These are phyloP conservation scores for Drosophila melanosoma DNA, from an alignment of 2,888 invertebrate genomes.

Conservation along the genomic window DNA sequence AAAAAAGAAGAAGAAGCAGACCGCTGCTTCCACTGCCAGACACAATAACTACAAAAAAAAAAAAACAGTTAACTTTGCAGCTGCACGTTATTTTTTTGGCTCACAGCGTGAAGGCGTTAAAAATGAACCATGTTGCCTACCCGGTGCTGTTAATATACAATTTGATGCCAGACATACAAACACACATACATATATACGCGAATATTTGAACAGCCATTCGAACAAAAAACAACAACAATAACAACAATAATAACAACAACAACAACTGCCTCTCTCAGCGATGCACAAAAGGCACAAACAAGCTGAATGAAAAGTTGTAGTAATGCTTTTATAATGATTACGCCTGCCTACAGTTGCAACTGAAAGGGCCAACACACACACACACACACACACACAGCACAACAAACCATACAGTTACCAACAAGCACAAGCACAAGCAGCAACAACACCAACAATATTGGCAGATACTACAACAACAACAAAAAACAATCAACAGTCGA, in stretches of 20 bases:
- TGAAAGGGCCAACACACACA: slow-evolving; percentile 6
- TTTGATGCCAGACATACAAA: slow-evolving; percentile 34
- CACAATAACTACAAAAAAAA: not conserved
- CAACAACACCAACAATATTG: slow-evolving; percentile 30
- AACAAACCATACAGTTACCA: slow-evolving; percentile 10
- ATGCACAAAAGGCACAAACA: slow-evolving; percentile 42
- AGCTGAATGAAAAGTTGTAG: slow-evolving; percentile 69
- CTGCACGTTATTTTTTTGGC: slow-evolving; percentile 20
- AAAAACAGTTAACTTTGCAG: slow-evolving; percentile 12
- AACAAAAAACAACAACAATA: not conserved
- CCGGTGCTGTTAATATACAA: slow-evolving; percentile 53
- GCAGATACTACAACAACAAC: slow-evolving; percentile 19
- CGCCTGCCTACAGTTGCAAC: slow-evolving; percentile 35
- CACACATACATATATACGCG: not conserved
- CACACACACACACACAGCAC: not conserved
- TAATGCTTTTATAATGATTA: slow-evolving; percentile 74
- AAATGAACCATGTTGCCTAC: slow-evolving; percentile 15
- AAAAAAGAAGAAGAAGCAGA: not conserved
- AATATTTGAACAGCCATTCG: not conserved
- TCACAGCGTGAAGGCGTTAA: slow-evolving; percentile 50
- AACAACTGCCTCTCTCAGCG: slow-evolving; percentile 19
- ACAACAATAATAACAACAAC: too few relatives aligned
- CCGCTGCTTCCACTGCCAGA: not conserved
- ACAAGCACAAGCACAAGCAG: not conserved
- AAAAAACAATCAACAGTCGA: slow-evolving; percentile 38